Base-by-base conservation (phyloP, 2,113 vertebrate species). In the Hemibagrus wyckioides region DNA sequence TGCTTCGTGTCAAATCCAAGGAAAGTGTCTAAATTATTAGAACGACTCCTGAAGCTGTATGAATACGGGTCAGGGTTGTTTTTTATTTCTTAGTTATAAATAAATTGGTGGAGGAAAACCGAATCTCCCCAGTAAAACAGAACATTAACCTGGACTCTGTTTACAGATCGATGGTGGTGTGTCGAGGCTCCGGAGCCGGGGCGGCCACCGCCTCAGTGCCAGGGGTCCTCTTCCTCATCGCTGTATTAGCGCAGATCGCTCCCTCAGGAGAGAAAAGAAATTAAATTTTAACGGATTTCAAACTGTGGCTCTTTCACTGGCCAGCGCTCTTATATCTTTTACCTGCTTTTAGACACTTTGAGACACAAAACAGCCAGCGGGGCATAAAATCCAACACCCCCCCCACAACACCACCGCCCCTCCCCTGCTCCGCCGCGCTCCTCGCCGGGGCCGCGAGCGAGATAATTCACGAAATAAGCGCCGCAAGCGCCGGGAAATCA, bases 251-350 rank as follows among this genome's bases (percentile, higher is more conserved):
- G 28, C 67, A 61, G 79, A 89, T 81, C 80, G 86, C 65, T 84
- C 85, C 65, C 79, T 25, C 23, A 44, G 85, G 89, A 76, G n/a
- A 61, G 36, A 81, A 87, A 81, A 85, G 65, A 54, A 85, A 87
- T 91, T 85, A 85, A 57, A 88, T 86, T 88, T 76, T 61, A 56
- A 85, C 80, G 61, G 84, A 88, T 88, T 89, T 85, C 80, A 88
- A 69, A 77, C 81, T 67, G 83, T 65, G 44, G 65, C 83, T 76
- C 73, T 77, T 84, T 88, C 87, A 52, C n/a, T 33, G 52, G 39
- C 85, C 71, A 17, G 36, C 25, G 67, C 67, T 33, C 44, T 69
- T 83, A 77, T 75, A 83, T 85, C 85, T 82, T 73, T 73, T 84
- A 87, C 88, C 85, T 87, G 87, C 69, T 57, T 80, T 81, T 52